Evolutionary conservation across 2,113 vertebrate genomes (phyloP), one percentile per base, ranked within the genome.

Genomic region (Sardina pilchardus): DNA sequence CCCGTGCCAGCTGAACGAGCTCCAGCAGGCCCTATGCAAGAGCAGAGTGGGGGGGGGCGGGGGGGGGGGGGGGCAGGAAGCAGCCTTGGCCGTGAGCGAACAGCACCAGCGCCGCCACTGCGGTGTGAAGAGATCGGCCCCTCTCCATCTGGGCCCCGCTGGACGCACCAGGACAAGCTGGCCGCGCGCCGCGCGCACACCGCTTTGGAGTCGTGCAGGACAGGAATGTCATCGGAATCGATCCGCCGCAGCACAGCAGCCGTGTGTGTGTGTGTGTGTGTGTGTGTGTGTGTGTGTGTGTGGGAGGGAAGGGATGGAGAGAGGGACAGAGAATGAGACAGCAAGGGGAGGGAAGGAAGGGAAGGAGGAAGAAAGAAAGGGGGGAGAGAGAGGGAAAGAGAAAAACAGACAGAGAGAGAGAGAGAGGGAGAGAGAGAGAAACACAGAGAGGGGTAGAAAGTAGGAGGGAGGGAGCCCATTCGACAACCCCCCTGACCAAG

Each of bases 261-360:
- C 88, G 4, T 82, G 82, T 82, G 82, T 82, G 82, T 50, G 82
- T 82, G 81, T 82, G 44, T 26, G 45, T 82, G 81, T 47, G 44
- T 82, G 71, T 42, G 81, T 30, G 83, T 42, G n/a, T 82, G n/a
- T n/a, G n/a, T n/a, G n/a, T n/a, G 81, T 44, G 80, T 44, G 81
- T 81, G n/a, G n/a, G 43, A 67, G 84, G 80, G 45, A 47, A 80
- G 85, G 8, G 2, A 84, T 82, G 81, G 80, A 81, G 71, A 85
- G 82, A 82, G 44, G 85, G 43, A 63, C 67, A 71, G 80, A 83
- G 53, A 81, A 45, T 30, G 75, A 43, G n/a, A 75, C 50, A 85
- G 44, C 7, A 50, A 50, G 30, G 59, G 86, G 83, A 90, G 36
- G 84, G 42, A 36, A 24, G 85, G 21, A 82, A n/a, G 2, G 50